These are phyloP conservation scores for Orthonychiurus folsomi DNA, from an alignment of 2,888 invertebrate genomes.

Conservation along the genomic window DNA sequence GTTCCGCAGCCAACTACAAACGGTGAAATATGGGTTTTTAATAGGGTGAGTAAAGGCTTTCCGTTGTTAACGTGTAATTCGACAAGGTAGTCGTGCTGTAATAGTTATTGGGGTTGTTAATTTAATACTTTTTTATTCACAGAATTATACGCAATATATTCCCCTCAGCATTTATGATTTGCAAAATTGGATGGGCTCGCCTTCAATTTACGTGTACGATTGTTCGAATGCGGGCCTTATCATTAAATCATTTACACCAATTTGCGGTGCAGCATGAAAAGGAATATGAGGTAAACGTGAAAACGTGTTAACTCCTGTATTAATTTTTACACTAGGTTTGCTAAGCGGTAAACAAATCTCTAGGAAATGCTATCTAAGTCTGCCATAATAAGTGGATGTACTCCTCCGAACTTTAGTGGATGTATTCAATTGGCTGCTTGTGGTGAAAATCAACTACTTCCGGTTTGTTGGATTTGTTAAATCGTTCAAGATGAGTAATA, in stretches of 20 bases:
- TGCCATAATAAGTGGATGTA: conserved; percentile 29
- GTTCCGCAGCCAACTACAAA: conserved; percentile 96
- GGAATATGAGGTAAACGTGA: conserved; percentile 55
- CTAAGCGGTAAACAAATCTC: not conserved
- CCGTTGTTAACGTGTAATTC: too few relatives aligned
- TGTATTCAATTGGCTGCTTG: conserved; percentile 97
- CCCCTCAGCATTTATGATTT: conserved; percentile 96
- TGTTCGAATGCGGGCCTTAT: conserved; percentile 97
- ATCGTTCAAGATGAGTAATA: too few relatives aligned
- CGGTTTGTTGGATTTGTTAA: too few relatives aligned
- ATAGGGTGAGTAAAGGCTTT: conserved; percentile 63
- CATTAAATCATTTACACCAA: conserved; percentile 75
- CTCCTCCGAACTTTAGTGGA: conserved; percentile 56
- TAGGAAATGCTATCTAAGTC: conserved; percentile 34
- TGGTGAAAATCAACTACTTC: conserved; percentile 81
- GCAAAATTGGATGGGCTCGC: conserved; percentile 98
- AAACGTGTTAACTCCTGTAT: not conserved
- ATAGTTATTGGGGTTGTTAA: too few relatives aligned
- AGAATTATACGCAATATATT: conserved; percentile 98
- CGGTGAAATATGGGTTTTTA: conserved; percentile 99
- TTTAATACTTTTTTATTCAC: conserved; percentile 44
- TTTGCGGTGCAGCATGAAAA: conserved; percentile 86
- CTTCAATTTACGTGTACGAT: conserved; percentile 98
- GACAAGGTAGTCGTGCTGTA: too few relatives aligned
- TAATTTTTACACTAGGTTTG: not conserved